Percentiles rank a stretch among this genome's conserved stretches.
These are phyloP conservation scores for Nettapus auritus DNA, from an alignment of 2,113 vertebrate genomes.

Conservation along the genomic window DNA sequence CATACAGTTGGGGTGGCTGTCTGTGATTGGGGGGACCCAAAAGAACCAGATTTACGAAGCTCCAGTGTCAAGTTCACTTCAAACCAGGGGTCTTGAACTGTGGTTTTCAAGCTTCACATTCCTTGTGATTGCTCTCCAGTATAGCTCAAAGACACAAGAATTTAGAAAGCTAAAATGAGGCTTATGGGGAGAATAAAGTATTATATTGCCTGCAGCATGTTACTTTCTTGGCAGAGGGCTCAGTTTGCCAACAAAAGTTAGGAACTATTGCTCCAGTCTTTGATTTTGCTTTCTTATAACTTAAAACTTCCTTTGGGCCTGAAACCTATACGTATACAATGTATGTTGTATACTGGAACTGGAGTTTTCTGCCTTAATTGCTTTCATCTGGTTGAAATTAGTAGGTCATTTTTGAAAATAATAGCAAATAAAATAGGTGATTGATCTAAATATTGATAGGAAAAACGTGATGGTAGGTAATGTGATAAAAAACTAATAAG, in stretches of 20 bases:
- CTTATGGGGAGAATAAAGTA: background rate
- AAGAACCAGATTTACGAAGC: background rate
- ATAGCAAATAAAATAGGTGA: background rate
- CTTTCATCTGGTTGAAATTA: background rate
- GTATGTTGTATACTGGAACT: background rate
- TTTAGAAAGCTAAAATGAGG: background rate
- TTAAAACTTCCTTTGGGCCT: background rate
- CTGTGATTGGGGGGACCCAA: background rate
- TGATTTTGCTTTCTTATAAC: background rate
- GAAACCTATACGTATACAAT: background rate
- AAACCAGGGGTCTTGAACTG: background rate
- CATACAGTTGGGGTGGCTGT: background rate
- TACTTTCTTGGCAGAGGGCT: background rate
- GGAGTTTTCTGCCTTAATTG: background rate
- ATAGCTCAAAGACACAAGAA: background rate
- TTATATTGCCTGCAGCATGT: background rate
- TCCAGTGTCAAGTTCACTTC: background rate
- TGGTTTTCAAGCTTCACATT: background rate
- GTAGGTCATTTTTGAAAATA: background rate
- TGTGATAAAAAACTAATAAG: background rate
- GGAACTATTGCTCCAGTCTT: background rate
- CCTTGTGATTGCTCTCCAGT: background rate
- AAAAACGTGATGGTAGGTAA: background rate
- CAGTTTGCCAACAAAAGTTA: background rate
- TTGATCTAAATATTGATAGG: background rate